Evolutionary conservation across 2,797 vertebrate genomes (phyloP), one percentile per base, ranked within the genome.

Genomic region (Sebastes kiyomatsui): DNA sequence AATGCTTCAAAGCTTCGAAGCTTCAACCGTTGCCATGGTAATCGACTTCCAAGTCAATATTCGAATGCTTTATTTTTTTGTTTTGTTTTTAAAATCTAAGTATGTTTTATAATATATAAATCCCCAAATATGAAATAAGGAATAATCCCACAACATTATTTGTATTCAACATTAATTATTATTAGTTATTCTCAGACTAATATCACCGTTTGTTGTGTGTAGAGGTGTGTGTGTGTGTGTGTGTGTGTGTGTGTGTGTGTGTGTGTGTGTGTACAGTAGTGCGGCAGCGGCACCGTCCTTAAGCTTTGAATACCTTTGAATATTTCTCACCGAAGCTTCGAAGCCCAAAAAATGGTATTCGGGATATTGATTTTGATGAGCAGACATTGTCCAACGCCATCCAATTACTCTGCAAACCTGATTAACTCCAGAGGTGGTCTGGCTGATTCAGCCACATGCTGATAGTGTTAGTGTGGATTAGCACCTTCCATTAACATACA

Each of bases 401-500:
- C 58, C 27, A 59, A 67, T 80, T 25, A 55, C 22, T 71, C 18
- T 68, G 68, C 58, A 33, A 77, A 64, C 61, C 25, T 35, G 69
- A 78, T 76, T 55, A 72, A 66, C 80, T 77, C 54, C 64, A 58
- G 68, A 72, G 80, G 80, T 64, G 72, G 60, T 75, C 75, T 35
- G 38, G 42, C 72, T 68, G 62, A 79, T 76, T 61, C 35, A 20
- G 55, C 76, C 80, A 67, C 68, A 72, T 13, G 32, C 64, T 66
- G 55, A 83, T 30, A 69, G 74, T 33, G 67, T 74, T 80, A 4
- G 61, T 56, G 61, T 68, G 23, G 28, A 27, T 28, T 22, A 33
- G 25, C 62, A 79, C 61, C 79, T 80, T 71, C 42, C 55, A 80
- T 84, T 77, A 79, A 78, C 70, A 79, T 72, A 64, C 42, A 70